Conservation (phyloP, 2,113 vertebrate genomes). For the Camelus bactrianus region DNA sequence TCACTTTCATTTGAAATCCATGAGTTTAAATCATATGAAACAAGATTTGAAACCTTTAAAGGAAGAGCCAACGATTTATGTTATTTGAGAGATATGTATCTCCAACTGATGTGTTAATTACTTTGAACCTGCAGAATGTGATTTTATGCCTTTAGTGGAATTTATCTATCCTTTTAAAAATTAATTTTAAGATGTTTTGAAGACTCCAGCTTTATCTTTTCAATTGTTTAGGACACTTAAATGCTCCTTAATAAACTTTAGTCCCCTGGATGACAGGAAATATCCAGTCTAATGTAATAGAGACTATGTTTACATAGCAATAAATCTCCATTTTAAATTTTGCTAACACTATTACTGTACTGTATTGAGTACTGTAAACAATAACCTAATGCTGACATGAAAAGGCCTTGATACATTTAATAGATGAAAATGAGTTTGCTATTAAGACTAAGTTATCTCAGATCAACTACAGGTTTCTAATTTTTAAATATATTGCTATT, state of each 20-base stretch:
- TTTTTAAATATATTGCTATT: conserved; percentile 13
- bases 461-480: not conserved
- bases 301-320: not conserved
- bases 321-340: conserved; percentile 31
- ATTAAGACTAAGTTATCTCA: conserved; percentile 5
- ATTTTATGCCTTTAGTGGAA: conserved; percentile 34
- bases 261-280: not conserved
- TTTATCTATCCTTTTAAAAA: conserved; percentile 11
- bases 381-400: not conserved
- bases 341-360: not conserved
- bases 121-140: not conserved
- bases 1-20: conserved; percentile 64
- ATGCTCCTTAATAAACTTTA: not conserved
- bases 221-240: conserved; percentile 4
- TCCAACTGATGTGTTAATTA: conserved; percentile 56
- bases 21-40: conserved; percentile 18
- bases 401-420: not conserved
- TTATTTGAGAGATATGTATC: conserved; percentile 26
- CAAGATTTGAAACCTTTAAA: conserved; percentile 52
- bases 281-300: not conserved
- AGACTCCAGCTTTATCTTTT: conserved; percentile 37
- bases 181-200: conserved; percentile 43
- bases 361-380: not conserved
- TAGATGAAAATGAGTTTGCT: conserved; percentile 10
- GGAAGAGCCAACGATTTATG: not conserved